Conservation (phyloP, 2,113 vertebrate genomes). For the Elachura formosa region DNA sequence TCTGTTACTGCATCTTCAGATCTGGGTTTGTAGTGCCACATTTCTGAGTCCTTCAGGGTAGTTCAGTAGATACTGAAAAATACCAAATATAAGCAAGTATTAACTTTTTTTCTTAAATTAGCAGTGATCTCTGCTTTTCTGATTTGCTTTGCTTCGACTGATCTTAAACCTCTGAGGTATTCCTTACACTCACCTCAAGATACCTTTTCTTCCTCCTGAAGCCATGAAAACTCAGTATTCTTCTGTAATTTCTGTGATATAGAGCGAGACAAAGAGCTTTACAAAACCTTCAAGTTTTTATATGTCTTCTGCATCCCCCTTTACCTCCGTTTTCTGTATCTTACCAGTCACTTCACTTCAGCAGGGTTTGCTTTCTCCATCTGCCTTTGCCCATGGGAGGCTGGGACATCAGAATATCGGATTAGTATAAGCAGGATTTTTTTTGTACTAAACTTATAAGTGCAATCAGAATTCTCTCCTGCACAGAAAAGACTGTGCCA, state of each 20-base stretch:
- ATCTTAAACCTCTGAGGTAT: neutral
- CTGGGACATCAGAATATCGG: neutral
- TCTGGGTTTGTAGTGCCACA: neutral
- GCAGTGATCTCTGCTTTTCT: neutral
- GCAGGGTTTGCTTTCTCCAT: neutral
- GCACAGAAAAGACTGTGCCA: neutral
- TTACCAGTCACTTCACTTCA: neutral
- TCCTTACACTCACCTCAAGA: neutral
- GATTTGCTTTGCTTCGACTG: neutral
- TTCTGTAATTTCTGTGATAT: neutral
- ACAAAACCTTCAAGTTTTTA: neutral
- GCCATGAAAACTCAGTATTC: neutral
- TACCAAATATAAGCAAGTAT: neutral
- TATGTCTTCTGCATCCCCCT: neutral
- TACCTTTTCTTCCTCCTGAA: neutral
- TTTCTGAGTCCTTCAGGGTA: neutral
- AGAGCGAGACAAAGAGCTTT: neutral
- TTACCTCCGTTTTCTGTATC: rapidly evolving
- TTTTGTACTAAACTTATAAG: neutral
- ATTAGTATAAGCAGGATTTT: neutral
- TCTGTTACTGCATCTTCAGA: neutral
- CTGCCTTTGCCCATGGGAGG: neutral
- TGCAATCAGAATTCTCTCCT: neutral
- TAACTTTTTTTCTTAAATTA: neutral
- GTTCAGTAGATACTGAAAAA: neutral